These are phyloP conservation scores for Elaphurus davidianus DNA, from an alignment of 2,113 vertebrate species.

Conservation along the genomic window DNA sequence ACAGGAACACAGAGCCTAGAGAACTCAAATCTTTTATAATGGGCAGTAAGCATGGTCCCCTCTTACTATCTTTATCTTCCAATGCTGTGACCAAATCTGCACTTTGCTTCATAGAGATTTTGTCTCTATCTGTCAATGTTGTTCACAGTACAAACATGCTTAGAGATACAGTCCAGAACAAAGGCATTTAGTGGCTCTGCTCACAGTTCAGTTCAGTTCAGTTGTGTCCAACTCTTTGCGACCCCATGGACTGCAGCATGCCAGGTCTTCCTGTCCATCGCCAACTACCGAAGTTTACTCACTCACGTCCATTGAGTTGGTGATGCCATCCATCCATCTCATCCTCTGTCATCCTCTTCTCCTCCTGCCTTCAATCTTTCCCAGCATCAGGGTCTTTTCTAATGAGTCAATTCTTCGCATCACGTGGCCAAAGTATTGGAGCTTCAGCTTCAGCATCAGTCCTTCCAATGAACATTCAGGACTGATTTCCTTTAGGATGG, in stretches of 20 bases:
- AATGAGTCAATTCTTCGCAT: background rate
- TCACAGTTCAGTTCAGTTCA: background rate
- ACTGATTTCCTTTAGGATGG: background rate
- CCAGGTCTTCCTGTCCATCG: background rate
- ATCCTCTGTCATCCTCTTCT: background rate
- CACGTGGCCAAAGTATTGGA: background rate
- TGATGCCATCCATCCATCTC: background rate
- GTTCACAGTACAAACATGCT: background rate
- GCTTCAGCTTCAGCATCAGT: background rate
- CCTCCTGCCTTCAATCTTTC: background rate
- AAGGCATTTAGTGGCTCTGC: background rate
- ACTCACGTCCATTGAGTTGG: background rate
- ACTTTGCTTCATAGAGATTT: background rate
- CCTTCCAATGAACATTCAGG: background rate
- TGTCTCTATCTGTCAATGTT: background rate
- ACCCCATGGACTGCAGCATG: background rate
- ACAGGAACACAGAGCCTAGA: background rate
- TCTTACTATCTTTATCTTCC: background rate
- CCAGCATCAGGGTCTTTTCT: background rate
- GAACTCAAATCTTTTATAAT: background rate
- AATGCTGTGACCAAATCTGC: background rate
- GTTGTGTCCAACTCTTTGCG: accelerated
- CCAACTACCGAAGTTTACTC: background rate
- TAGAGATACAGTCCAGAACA: background rate
- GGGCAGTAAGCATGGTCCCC: background rate